A percentile compares a stretch with the other conserved stretches of the same genome.
phyloP scores from a whole-genome alignment of 2,797 vertebrate species.

The Eutrigla gurnardus region DNA sequence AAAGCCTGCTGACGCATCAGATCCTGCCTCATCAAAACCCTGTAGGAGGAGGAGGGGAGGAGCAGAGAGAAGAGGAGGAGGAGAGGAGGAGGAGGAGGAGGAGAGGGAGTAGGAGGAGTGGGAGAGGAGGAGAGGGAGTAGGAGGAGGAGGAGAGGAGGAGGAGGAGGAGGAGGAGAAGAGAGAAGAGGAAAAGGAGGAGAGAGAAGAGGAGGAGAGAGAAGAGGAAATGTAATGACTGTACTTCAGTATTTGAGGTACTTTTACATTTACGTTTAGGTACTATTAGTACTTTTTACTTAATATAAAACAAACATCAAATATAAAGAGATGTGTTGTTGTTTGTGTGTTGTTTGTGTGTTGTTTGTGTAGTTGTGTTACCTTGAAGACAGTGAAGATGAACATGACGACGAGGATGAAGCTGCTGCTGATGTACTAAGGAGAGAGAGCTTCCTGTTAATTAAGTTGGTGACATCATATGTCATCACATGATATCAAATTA shows the following conservation, averaged over 20 bases:
- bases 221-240: no score
- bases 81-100: neutral
- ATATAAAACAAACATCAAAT: no score
- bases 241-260: no score
- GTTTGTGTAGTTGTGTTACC: neutral
- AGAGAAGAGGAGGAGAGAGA: neutral
- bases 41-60: constrained; percentile 34
- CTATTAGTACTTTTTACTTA: no score
- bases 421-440: neutral
- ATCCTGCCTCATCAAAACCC: constrained; percentile 90
- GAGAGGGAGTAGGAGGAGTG: neutral
- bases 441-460: neutral
- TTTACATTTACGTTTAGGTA: no score
- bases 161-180: neutral
- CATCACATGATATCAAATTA: no score
- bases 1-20: constrained; percentile 91
- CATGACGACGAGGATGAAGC: neutral
- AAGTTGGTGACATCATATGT: neutral
- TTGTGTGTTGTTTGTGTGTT: neutral
- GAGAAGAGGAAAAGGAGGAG: neutral
- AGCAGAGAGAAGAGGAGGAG: neutral
- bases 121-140: no score
- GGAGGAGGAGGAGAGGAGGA: no score
- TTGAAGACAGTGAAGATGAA: neutral
- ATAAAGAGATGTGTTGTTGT: neutral